Evolutionary conservation across 2,797 vertebrate genomes (phyloP).

Genomic region (Ctenopoma multispine): DNA sequence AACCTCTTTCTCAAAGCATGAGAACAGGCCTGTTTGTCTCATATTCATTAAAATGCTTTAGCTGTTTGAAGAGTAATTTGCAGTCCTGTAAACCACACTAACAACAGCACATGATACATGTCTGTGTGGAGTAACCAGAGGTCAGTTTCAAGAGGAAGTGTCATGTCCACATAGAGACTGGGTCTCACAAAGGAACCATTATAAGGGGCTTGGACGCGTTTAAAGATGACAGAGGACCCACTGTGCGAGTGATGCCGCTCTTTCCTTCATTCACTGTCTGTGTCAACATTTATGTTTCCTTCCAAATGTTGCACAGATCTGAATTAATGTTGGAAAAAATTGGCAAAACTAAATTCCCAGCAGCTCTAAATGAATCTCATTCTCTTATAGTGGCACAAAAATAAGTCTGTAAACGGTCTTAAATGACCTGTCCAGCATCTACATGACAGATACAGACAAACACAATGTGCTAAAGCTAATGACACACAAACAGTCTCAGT

Average conservation of each 20-base stretch:
- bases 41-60: background rate
- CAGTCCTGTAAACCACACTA: background rate
- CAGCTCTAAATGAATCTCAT: background rate
- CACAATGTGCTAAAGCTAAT: no score
- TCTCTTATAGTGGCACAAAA: background rate
- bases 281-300: conserved; percentile 34
- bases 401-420: no score
- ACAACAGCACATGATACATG: background rate
- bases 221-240: conserved; percentile 24
- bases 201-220: conserved; percentile 2
- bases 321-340: background rate
- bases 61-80: background rate
- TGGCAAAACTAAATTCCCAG: background rate
- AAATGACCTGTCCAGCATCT: background rate
- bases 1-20: no score
- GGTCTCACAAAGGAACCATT: conserved; percentile 43
- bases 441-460: background rate
- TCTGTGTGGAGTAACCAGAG: no score
- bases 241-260: conserved; percentile 27
- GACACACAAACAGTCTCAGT: no score
- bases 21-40: background rate
- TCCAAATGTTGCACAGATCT: conserved; percentile 13
- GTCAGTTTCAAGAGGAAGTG: conserved; percentile 40
- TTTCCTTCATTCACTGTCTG: conserved; percentile 9
- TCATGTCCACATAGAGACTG: conserved; percentile 15